Evolutionary conservation across 1,140 invertebrate species (phyloP).

Genomic region (Drosophila pachea): DNA sequence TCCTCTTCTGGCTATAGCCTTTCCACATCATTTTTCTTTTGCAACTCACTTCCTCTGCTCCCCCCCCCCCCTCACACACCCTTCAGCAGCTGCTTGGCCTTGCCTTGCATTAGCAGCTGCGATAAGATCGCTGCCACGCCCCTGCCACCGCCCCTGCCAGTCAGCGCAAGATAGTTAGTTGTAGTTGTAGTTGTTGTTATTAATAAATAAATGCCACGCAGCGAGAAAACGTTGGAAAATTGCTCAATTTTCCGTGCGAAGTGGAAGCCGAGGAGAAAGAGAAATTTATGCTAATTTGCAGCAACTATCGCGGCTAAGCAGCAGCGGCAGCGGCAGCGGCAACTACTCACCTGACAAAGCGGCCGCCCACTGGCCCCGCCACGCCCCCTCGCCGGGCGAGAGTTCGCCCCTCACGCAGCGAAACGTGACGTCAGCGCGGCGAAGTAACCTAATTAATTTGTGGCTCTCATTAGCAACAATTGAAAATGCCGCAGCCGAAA

Average conservation of each 20-base stretch:
- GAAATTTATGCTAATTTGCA: constrained; percentile 73
- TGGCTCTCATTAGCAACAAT: constrained; percentile 77
- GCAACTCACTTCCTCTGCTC: no score
- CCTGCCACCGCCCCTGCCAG: no score
- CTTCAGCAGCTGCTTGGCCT: no score
- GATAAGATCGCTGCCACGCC: no score
- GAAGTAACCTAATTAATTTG: constrained; percentile 78
- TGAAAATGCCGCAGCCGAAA: constrained; percentile 66
- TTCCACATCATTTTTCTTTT: no score
- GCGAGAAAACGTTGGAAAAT: constrained; percentile 66
- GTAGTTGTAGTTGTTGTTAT: constrained; percentile 43
- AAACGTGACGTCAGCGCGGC: constrained; percentile 60
- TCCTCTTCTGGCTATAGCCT: no score
- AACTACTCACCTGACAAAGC: constrained; percentile 14
- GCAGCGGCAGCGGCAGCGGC: constrained; percentile 25
- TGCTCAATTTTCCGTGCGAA: constrained; percentile 74
- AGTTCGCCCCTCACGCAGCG: neutral
- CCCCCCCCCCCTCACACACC: no score
- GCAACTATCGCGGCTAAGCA: constrained; percentile 68
- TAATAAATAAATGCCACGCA: constrained; percentile 49
- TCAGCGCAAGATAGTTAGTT: no score
- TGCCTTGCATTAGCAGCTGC: no score
- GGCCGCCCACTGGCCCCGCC: neutral
- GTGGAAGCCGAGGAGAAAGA: constrained; percentile 45
- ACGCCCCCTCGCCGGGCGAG: neutral